Evolutionary conservation across 2,113 vertebrate species (phyloP).

Genomic region (Podocnemis expansa): DNA sequence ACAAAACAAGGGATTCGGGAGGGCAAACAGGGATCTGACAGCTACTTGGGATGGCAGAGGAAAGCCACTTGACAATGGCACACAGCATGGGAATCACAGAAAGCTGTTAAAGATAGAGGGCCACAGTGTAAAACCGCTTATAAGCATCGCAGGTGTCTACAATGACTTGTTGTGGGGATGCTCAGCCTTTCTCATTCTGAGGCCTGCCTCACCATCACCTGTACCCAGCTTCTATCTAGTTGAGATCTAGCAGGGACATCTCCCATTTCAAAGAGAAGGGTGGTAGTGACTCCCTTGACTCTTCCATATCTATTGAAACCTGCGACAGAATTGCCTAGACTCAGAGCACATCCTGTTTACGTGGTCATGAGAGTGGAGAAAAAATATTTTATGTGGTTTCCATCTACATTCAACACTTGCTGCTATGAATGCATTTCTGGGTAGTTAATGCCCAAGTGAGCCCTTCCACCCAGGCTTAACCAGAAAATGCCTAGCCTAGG

Average conservation of each 20-base stretch:
- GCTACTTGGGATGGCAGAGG: neutral
- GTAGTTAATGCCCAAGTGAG: neutral
- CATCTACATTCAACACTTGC: neutral
- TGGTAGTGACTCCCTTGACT: neutral
- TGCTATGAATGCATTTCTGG: neutral
- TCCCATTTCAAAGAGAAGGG: fast-evolving
- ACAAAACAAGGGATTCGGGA: constrained; percentile 8
- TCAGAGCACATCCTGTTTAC: neutral
- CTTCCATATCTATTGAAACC: too few species aligned
- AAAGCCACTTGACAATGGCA: neutral
- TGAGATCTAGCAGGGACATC: neutral
- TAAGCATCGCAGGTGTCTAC: fast-evolving
- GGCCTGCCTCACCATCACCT: fast-evolving
- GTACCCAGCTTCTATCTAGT: neutral
- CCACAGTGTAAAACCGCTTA: neutral
- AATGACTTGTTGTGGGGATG: neutral
- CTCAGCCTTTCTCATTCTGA: neutral
- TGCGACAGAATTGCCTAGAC: neutral
- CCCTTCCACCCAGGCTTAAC: neutral
- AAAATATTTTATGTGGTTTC: neutral
- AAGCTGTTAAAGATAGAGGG: neutral
- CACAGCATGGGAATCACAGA: neutral
- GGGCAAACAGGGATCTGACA: constrained; percentile 31
- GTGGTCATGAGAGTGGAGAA: neutral
- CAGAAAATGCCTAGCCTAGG: neutral